Evolutionary conservation across 2,888 invertebrate genomes (phyloP).

Genomic region (Isotomurus palustris): DNA sequence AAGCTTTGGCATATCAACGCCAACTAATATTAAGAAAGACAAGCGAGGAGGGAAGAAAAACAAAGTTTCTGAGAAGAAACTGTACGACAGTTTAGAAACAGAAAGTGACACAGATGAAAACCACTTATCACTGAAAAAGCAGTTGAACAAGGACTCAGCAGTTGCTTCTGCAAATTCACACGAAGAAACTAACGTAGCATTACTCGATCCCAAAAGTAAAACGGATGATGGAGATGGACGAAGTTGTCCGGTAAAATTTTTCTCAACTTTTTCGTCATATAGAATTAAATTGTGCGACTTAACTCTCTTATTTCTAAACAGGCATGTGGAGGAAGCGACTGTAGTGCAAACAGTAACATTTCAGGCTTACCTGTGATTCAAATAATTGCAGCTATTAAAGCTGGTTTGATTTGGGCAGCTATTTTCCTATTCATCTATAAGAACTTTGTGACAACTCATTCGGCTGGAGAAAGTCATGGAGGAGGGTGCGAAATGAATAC

Average conservation of each 20-base stretch:
- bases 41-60: constrained; percentile 5
- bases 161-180: background rate
- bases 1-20: background rate
- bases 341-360: constrained; percentile 30
- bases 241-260: constrained; percentile 26
- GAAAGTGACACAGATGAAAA: background rate
- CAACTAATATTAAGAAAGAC: background rate
- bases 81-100: background rate
- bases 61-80: background rate
- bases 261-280: background rate
- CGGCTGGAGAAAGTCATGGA: constrained; percentile 5
- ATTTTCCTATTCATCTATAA: constrained; percentile 39
- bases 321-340: constrained; percentile 29
- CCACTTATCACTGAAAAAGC: constrained; percentile 9
- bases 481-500: background rate
- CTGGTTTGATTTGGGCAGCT: constrained; percentile 37
- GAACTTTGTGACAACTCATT: constrained; percentile 31
- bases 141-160: constrained; percentile 11
- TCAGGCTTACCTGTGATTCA: constrained; percentile 43
- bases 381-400: constrained; percentile 29
- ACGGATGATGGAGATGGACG: constrained; percentile 11
- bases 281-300: background rate
- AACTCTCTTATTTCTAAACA: constrained; percentile 6
- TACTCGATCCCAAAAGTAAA: constrained; percentile 19
- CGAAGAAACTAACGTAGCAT: constrained; percentile 6